Conservation (phyloP, 2,888 invertebrate genomes). For the Nebria brevicollis region DNA sequence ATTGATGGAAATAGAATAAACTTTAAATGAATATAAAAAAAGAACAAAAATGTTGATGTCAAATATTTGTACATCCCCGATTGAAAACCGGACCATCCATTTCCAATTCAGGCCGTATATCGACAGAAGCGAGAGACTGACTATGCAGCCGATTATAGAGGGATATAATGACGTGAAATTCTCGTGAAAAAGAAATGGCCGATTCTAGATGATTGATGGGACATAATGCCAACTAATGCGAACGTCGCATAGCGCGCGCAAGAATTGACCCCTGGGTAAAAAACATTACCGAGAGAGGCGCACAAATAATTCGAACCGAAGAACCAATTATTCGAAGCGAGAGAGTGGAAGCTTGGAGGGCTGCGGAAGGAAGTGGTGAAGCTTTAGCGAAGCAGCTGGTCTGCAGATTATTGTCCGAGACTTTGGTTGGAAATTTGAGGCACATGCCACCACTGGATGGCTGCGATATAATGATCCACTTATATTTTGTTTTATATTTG, state of each 20-base stretch:
- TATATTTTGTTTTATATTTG: constrained; percentile 41
- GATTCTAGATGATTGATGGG: constrained; percentile 37
- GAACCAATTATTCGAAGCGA: constrained; percentile 36
- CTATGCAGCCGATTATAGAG: not conserved
- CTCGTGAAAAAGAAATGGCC: constrained; percentile 13
- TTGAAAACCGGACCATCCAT: constrained; percentile 27
- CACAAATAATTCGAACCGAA: constrained; percentile 34
- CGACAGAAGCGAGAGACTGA: not conserved
- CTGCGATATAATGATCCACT: constrained; percentile 43
- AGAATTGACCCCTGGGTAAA: constrained; percentile 18
- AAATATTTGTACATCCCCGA: constrained; percentile 16
- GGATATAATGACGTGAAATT: constrained; percentile 14
- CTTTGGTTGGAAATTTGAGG: constrained; percentile 26
- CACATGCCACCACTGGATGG: constrained; percentile 40
- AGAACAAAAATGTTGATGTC: not conserved
- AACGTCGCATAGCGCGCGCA: constrained; percentile 8
- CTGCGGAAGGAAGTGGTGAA: constrained; percentile 12
- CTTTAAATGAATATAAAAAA: not conserved
- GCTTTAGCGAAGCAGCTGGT: constrained; percentile 29
- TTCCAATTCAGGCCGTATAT: not conserved
- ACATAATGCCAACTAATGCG: constrained; percentile 34
- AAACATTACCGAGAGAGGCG: constrained; percentile 28
- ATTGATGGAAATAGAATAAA: not conserved
- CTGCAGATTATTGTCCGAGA: constrained; percentile 36
- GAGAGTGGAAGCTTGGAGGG: constrained; percentile 10